Evolutionary conservation across 2,888 invertebrate genomes (phyloP).

Genomic region (Neoscelio sp.): DNA sequence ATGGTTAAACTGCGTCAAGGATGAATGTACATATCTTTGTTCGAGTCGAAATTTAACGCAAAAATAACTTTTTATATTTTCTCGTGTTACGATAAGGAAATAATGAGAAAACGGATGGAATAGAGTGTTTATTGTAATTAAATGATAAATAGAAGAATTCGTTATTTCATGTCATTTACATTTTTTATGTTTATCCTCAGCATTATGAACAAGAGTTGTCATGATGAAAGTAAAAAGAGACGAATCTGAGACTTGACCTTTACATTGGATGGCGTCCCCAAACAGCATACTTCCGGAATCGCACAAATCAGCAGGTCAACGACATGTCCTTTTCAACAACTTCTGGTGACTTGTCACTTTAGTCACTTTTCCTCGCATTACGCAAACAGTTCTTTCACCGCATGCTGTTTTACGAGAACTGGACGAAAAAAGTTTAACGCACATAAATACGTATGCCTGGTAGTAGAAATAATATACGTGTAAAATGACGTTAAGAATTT

Average conservation of each 20-base stretch:
- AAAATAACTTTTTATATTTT: slow-evolving; percentile 45
- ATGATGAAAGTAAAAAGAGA: slow-evolving; percentile 28
- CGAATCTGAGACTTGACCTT: slow-evolving; percentile 43
- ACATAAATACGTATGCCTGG: too few species aligned
- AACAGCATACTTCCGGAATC: slow-evolving; percentile 52
- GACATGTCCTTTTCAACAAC: slow-evolving; percentile 13
- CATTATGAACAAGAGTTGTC: too few species aligned
- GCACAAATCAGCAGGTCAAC: slow-evolving; percentile 40
- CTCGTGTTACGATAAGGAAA: too few species aligned
- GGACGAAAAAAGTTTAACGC: too few species aligned
- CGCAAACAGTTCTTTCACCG: slow-evolving; percentile 4
- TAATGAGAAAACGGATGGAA: not conserved
- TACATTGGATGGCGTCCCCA: slow-evolving; percentile 33
- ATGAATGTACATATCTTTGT: slow-evolving; percentile 48
- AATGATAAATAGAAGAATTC: too few species aligned
- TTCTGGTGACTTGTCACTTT: slow-evolving; percentile 15
- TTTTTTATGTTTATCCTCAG: too few species aligned
- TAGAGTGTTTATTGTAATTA: too few species aligned
- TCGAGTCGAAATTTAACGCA: slow-evolving; percentile 40
- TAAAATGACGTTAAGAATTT: too few species aligned
- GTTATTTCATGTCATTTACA: too few species aligned
- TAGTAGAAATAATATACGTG: too few species aligned
- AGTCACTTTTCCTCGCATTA: slow-evolving; percentile 24
- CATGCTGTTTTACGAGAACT: not conserved
- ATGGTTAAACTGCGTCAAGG: slow-evolving; percentile 53